phyloP scores from a whole-genome alignment of 2,797 vertebrate species.

The Nannoperca australis region DNA sequence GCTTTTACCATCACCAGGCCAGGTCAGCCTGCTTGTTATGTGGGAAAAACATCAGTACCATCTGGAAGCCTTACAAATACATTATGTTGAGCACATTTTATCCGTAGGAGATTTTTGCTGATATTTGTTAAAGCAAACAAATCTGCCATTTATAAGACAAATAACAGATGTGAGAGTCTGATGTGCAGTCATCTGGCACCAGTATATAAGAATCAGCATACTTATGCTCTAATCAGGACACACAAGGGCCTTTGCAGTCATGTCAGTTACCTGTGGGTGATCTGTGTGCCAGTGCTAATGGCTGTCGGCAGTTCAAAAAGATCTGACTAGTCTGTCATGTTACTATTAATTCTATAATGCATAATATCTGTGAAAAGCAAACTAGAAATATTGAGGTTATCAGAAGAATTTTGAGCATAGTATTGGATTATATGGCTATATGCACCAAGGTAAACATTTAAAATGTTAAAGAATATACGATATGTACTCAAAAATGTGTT shows the following conservation, averaged over 20 bases:
- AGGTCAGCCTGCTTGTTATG: conserved; percentile 79
- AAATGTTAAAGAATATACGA: not conserved
- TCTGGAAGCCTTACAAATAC: conserved; percentile 51
- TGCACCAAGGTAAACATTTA: not conserved
- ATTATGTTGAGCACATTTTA: conserved; percentile 35
- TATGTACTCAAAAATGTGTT: not conserved
- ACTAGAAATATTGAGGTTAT: not conserved
- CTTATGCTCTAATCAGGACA: not conserved
- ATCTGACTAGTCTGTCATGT: not conserved
- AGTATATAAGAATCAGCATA: not conserved
- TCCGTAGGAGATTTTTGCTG: conserved; percentile 74
- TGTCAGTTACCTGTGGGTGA: not conserved
- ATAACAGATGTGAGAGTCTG: conserved; percentile 23
- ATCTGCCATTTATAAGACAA: conserved; percentile 16
- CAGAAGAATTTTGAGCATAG: not conserved
- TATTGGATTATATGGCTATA: not conserved
- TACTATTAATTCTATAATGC: not conserved
- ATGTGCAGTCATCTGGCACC: not conserved
- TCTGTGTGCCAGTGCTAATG: conserved; percentile 2
- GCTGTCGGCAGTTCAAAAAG: not conserved
- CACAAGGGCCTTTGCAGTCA: conserved; percentile 1
- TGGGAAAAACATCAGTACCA: conserved; percentile 30
- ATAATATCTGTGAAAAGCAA: not conserved
- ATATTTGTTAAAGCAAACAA: conserved; percentile 35
- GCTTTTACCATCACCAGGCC: conserved; percentile 86